Evolutionary conservation across 37 sponge, comb jelly and placozoan species (phyloP), one percentile per base, ranked within the genome.

Genomic region (Agelas oroides): DNA sequence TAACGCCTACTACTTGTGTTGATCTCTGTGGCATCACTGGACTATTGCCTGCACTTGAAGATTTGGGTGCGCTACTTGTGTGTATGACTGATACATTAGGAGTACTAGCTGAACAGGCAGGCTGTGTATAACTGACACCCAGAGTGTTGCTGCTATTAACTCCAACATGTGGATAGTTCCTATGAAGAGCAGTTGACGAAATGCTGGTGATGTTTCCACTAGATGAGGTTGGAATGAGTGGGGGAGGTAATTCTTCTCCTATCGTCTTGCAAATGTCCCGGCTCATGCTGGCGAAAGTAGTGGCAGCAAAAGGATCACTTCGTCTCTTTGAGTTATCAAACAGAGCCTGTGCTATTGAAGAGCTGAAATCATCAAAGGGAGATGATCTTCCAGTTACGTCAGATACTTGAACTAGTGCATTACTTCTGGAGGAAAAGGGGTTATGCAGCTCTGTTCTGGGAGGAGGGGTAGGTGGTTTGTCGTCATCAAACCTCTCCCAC

Each of bases 401-500:
- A 3, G 46, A 46, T 3, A 8, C 3, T 46, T 12, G 6, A 46
- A 46, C 3, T 46, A 8, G 46, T n/a, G n/a, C n/a, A n/a, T n/a
- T n/a, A 17, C 27, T 59, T 11, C 18, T 37, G 23, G 46, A 28
- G 28, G 28, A 35, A 2, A 12, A 28, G 19, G 32, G 28, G 28
- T 72, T 17, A 19, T 69, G 34, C 37, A 76, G 78, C 37, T 77
- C 71, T 52, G 70, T 38, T 27, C 89, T 60, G 1, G 89, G 89
- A 35, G 89, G 89, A 36, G 89, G 89, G 46, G 82, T 37, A 30
- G 78, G 89, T 27, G 89, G 84, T 68, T 31, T 54, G n/a, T n/a
- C n/a, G 17, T 67, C 84, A 13, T 82, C 86, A 67, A 85, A 85
- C 27, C 58, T 46, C 21, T 75, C 86, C 86, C 86, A 85, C 20